Conservation (phyloP, 2,113 vertebrate genomes). For the Leucopternis melanops region DNA sequence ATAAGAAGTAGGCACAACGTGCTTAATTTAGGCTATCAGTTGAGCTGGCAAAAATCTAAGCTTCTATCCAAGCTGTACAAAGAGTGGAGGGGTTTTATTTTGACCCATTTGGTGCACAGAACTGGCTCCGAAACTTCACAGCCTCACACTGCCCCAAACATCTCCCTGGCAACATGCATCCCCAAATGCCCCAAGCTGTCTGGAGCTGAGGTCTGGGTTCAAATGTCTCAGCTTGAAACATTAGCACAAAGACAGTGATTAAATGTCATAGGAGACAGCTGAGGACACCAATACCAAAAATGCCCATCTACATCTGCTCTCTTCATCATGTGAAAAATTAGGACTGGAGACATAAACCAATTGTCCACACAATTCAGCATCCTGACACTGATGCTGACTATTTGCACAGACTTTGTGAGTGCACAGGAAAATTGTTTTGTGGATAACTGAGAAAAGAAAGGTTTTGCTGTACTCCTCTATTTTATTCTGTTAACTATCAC, state of each 20-base stretch:
- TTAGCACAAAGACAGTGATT: neutral
- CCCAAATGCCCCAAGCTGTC: neutral
- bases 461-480: neutral
- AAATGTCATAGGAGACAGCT: accelerated
- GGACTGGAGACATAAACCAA: neutral
- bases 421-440: neutral
- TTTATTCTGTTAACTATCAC: neutral
- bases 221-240: neutral
- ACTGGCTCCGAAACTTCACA: neutral
- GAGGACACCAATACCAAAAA: neutral
- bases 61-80: neutral
- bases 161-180: neutral
- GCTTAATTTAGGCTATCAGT: neutral
- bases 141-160: neutral
- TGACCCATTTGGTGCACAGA: neutral
- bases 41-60: neutral
- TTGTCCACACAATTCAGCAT: neutral
- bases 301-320: neutral
- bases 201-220: neutral
- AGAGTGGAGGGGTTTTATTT: neutral
- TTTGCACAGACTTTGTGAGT: neutral
- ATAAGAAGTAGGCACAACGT: neutral
- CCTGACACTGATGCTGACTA: neutral
- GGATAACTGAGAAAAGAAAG: neutral
- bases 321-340: neutral